Conservation (phyloP, 2,113 vertebrate species). For the Proteles cristata region DNA sequence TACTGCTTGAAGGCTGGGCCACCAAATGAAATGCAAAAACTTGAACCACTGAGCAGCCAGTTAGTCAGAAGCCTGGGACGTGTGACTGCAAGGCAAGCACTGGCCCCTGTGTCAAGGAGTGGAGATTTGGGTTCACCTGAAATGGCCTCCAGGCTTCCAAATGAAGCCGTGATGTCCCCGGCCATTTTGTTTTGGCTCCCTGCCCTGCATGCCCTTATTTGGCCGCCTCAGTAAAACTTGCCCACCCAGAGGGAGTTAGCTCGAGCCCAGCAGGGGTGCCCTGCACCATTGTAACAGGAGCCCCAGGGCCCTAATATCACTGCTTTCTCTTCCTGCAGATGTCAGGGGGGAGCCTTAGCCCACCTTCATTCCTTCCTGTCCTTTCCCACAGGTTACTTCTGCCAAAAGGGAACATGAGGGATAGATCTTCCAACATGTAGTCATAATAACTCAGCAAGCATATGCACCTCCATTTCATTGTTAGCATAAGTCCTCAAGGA, state of each 20-base stretch:
- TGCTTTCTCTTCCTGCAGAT: not conserved
- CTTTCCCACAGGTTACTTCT: not conserved
- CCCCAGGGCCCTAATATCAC: not conserved
- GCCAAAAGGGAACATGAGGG: not conserved
- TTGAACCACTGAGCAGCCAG: not conserved
- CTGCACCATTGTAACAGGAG: too few species aligned
- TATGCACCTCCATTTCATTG: not conserved
- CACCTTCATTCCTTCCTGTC: not conserved
- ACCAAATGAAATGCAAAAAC: not conserved
- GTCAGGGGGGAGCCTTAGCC: not conserved
- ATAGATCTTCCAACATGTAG: not conserved
- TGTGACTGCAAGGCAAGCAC: not conserved
- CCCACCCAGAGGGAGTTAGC: not conserved
- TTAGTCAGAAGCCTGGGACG: not conserved
- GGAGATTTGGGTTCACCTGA: not conserved
- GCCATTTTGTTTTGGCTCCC: too few species aligned
- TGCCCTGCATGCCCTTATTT: not conserved
- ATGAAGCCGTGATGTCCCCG: not conserved
- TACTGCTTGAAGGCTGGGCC: not conserved
- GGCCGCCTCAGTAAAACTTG: not conserved
- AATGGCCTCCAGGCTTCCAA: not conserved
- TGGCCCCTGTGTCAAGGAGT: not conserved
- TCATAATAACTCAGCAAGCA: not conserved
- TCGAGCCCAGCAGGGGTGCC: not conserved
- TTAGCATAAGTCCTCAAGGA: not conserved